These are phyloP conservation scores for Pseudochirops corinnae DNA, from an alignment of 2,797 vertebrate species.

Conservation along the genomic window DNA sequence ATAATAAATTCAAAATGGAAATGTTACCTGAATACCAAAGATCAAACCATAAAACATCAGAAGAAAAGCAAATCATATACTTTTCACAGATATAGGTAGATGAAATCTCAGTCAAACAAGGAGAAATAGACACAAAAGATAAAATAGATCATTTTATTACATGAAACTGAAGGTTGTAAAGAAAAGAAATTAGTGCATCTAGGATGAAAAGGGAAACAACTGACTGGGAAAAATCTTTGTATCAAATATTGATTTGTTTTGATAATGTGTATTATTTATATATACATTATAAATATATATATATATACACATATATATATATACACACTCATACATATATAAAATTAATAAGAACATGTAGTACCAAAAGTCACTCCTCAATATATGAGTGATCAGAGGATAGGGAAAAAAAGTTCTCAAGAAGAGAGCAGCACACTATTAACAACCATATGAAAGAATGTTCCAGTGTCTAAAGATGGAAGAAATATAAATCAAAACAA, in stretches of 20 bases:
- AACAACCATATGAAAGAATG: too few species aligned
- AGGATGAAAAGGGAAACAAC: background rate
- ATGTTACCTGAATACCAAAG: background rate
- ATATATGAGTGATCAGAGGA: too few species aligned
- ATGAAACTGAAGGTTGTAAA: background rate
- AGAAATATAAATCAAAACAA: too few species aligned
- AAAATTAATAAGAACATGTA: too few species aligned
- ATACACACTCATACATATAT: too few species aligned
- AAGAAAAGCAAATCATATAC: background rate
- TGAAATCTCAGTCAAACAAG: background rate
- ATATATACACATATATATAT: too few species aligned
- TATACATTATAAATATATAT: too few species aligned
- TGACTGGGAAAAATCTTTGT: background rate
- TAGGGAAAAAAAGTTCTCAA: too few species aligned
- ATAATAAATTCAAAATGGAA: background rate
- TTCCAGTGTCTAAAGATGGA: too few species aligned
- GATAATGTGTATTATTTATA: too few species aligned
- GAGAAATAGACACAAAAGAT: background rate
- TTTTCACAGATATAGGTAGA: background rate
- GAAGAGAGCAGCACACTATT: too few species aligned
- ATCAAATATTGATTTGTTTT: background rate
- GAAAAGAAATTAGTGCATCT: background rate
- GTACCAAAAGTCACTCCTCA: too few species aligned
- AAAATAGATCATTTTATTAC: background rate
- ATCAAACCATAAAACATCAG: background rate